Evolutionary conservation across 2,888 invertebrate species (phyloP), one percentile per base, ranked within the genome.

Genomic region (Netelia virgata): DNA sequence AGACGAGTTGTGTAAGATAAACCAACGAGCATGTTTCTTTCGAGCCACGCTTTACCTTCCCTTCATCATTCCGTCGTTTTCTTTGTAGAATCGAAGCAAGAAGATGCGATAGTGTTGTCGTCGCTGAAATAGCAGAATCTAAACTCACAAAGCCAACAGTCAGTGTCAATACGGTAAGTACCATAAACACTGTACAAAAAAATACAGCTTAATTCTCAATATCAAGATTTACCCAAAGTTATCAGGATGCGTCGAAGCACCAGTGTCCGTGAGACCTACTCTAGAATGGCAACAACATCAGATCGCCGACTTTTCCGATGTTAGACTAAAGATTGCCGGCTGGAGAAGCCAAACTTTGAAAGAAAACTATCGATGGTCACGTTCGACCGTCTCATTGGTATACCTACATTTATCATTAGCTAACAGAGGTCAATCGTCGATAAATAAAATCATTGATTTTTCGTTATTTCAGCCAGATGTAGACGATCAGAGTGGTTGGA

Each of bases 241-340:
- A 57, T 92, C 93, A 88, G 94, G 94, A 63, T 94, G 94, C 74
- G 87, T 92, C 1, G 92, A 94, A 85, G 95, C 95, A 79, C 95
- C 95, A 11, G 87, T 88, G 2, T 87, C 88, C 18, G 86, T 94
- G 50, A 82, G 90, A 20, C 95, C 95, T 0, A 94, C 94, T 1
- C 75, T 91, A 61, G 95, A 96, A 89, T 97, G 97, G 97, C 96
- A 97, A 93, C 94, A 95, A 82, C 94, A 95, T 82, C 96, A 97
- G 93, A 94, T 96, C 1, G 94, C 95, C 9, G 95, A 97, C 88
- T 97, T 97, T 92, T 95, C 96, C 8, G 93, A 95, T 59, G 91
- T 96, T 2, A 94, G 96, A 89, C 93, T 95, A 91, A 95, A 95
- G 75, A 90, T 96, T 76, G 89, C 91, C 2, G 89, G 90, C 72